Percentiles rank a stretch among this genome's conserved stretches.
Evolutionary conservation across 1,140 invertebrate genomes (phyloP).

Genomic region (Sitodiplosis mosellana): DNA sequence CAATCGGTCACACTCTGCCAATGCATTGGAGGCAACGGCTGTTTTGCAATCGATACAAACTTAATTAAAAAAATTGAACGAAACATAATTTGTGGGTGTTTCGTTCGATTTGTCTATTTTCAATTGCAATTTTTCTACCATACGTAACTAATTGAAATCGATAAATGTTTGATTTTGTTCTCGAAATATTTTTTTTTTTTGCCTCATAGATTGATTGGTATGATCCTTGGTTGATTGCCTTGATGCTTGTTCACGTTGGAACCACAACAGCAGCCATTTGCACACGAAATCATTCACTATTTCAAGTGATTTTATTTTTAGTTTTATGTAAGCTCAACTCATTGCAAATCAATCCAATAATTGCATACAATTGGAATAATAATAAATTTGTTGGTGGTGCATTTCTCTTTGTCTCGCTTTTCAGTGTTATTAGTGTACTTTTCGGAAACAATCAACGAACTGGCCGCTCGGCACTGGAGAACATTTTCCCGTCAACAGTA

Average conservation of each 20-base stretch:
- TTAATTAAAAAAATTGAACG: conserved; percentile 3
- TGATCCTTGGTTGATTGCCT: conserved; percentile 64
- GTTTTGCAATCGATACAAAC: conserved; percentile 1
- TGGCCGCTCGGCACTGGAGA: conserved; percentile 68
- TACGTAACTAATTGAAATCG: no score
- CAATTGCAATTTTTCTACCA: no score
- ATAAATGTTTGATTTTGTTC: no score
- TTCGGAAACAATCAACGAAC: conserved; percentile 72
- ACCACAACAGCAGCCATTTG: conserved; percentile 58
- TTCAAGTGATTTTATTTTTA: conserved; percentile 68
- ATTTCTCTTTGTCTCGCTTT: no score
- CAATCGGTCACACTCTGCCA: background rate
- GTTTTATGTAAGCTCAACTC: conserved; percentile 62
- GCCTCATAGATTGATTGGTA: conserved; percentile 85
- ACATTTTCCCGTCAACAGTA: conserved; percentile 77
- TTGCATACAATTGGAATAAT: no score
- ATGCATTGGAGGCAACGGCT: background rate
- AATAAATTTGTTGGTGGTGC: no score
- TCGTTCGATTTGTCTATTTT: no score
- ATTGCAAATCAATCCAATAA: no score
- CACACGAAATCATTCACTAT: conserved; percentile 68
- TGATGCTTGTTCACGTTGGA: conserved; percentile 54
- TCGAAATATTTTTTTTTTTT: no score
- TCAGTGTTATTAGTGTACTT: conserved; percentile 70
- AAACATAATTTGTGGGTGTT: no score